These are phyloP conservation scores for Australoheros facetus DNA, from an alignment of 2,797 vertebrate species.

Conservation along the genomic window DNA sequence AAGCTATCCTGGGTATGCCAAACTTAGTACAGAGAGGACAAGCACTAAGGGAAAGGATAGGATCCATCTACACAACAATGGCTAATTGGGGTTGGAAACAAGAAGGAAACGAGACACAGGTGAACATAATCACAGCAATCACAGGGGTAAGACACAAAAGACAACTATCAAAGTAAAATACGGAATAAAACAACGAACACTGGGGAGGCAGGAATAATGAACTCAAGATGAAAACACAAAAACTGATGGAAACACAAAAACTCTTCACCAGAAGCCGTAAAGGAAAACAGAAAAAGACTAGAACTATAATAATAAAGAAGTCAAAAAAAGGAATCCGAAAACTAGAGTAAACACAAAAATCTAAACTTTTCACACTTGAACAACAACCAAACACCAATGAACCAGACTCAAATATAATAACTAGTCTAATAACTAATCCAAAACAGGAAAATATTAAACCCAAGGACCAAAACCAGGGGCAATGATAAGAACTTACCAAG, in stretches of 20 bases:
- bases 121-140: fast-evolving
- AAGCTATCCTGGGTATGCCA: background rate
- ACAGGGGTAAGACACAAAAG: background rate
- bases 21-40: background rate
- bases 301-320: background rate
- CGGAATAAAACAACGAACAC: background rate
- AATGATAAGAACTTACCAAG: background rate
- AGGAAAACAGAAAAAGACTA: no score
- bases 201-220: background rate
- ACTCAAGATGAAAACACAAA: background rate
- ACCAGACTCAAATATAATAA: background rate
- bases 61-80: background rate
- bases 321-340: no score
- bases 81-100: background rate
- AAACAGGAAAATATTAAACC: background rate
- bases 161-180: background rate
- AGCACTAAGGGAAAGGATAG: background rate
- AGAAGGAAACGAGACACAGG: background rate
- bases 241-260: background rate
- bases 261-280: no score
- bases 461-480: background rate
- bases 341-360: no score
- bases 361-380: no score
- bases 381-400: no score
- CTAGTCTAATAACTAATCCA: background rate